Conservation (phyloP, 2,113 vertebrate species). For the Lonchura striata region DNA sequence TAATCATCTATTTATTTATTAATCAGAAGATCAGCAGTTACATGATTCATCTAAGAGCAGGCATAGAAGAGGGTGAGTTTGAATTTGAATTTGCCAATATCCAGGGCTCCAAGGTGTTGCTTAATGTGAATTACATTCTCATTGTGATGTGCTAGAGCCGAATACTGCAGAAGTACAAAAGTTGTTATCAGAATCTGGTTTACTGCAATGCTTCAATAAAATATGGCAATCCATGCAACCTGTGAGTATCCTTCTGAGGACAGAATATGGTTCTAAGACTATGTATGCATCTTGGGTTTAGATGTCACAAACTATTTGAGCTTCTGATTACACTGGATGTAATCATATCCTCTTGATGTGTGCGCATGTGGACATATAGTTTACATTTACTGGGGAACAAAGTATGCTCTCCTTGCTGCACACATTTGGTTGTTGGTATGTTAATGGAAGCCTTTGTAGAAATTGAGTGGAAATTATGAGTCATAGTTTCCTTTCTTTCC, state of each 20-base stretch:
- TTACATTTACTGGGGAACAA: not conserved
- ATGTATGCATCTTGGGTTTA: not conserved
- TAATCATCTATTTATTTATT: not conserved
- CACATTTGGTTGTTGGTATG: not conserved
- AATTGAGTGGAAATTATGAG: constrained; percentile 33
- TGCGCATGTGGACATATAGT: not conserved
- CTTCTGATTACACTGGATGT: constrained; percentile 5
- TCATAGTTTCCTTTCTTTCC: constrained; percentile 42
- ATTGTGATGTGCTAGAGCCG: not conserved
- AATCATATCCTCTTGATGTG: constrained; percentile 2
- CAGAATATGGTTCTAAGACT: not conserved
- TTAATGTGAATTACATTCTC: not conserved
- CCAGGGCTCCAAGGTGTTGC: not conserved
- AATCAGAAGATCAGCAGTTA: not conserved
- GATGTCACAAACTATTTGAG: not conserved
- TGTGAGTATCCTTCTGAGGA: not conserved
- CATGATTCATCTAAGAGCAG: not conserved
- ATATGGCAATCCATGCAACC: not conserved
- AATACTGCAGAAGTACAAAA: not conserved
- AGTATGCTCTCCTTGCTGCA: not conserved
- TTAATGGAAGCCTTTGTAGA: constrained; percentile 23
- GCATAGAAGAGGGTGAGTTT: not conserved
- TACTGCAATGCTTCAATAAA: not conserved
- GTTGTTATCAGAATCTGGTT: not conserved
- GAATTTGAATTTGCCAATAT: not conserved